These are phyloP conservation scores for Drosophila mimetica DNA, from an alignment of 2,888 invertebrate species.

Conservation along the genomic window DNA sequence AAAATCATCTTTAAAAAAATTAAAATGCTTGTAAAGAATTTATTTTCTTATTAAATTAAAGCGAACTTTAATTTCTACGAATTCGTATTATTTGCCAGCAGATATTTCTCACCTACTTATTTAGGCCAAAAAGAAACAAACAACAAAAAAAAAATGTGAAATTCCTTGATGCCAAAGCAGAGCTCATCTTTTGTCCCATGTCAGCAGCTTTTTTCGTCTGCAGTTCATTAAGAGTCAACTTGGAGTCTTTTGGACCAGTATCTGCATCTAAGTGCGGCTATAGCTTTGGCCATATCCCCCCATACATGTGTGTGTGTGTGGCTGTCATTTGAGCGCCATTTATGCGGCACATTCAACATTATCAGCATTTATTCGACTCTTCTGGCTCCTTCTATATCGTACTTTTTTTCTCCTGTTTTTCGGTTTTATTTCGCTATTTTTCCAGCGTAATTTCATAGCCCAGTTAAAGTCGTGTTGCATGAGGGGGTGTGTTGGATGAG, in stretches of 20 bases:
- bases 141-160: neutral
- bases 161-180: neutral
- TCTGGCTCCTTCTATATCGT: neutral
- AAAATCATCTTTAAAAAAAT: no score
- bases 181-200: slow-evolving; percentile 5
- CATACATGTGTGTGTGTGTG: slow-evolving; percentile 7
- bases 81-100: neutral
- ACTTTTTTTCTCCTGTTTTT: slow-evolving; percentile 28
- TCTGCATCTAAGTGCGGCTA: slow-evolving; percentile 41
- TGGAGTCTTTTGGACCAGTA: slow-evolving; percentile 18
- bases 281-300: slow-evolving; percentile 28
- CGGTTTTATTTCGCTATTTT: slow-evolving; percentile 75
- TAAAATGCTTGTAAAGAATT: no score
- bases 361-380: slow-evolving; percentile 70
- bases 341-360: slow-evolving; percentile 77
- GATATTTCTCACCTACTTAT: neutral
- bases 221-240: slow-evolving; percentile 33
- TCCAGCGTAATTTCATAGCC: slow-evolving; percentile 75
- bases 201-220: slow-evolving; percentile 24
- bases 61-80: no score
- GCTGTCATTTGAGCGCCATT: slow-evolving; percentile 67
- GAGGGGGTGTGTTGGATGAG: neutral
- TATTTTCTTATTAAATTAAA: neutral
- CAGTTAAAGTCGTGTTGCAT: slow-evolving; percentile 51
- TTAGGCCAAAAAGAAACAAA: neutral